Base-by-base conservation (phyloP, 2,888 invertebrate genomes). In the Eupithecia subumbrata region DNA sequence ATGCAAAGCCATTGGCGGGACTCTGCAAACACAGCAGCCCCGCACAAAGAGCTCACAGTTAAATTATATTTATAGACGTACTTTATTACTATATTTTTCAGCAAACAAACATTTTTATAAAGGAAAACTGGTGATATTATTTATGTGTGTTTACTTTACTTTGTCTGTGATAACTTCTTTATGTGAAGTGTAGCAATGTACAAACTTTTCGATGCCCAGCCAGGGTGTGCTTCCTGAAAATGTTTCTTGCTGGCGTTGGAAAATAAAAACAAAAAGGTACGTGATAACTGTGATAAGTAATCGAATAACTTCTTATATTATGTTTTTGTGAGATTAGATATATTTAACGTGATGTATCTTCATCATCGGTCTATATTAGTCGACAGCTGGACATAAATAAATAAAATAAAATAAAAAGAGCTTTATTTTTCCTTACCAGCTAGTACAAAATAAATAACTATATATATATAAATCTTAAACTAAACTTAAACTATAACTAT, bases 41-140 rank as follows among this genome's bases (percentile, higher is more conserved):
- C 73, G 64, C 71, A 75, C 77, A 77, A 75, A 71, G 77, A 75
- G 75, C 66, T 68, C 72, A 69, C 70, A 70, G 72, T 78, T 78
- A 74, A 75, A 70, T 74, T 76, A 75, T 76, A 78, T 78, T 78
- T 80, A 80, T 75, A 64, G 77, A 69, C 69, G 68, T 73, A 73
- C 71, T 77, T 77, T 75, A 73, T 73, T 68, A 77, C 71, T 63
- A 75, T 77, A 72, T 72, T 75, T 67, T 77, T 71, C 67, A 71
- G 66, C 37, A 66, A 66, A 77, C 70, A 64, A 77, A 74, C 60
- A 74, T 52, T 69, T 48, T 76, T 79, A 80, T 66, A 70, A 72
- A 67, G 69, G 70, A 70, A 67, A 48, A 68, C 18, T 71, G 37
- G 74, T 56, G 45, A 45, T 56, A 48, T 69, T 18, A 68, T 73